Percentiles rank a stretch among this genome's conserved stretches.
Evolutionary conservation across 64 coral and sea anemone species (phyloP).

Genomic region (Montipora efflorescens): DNA sequence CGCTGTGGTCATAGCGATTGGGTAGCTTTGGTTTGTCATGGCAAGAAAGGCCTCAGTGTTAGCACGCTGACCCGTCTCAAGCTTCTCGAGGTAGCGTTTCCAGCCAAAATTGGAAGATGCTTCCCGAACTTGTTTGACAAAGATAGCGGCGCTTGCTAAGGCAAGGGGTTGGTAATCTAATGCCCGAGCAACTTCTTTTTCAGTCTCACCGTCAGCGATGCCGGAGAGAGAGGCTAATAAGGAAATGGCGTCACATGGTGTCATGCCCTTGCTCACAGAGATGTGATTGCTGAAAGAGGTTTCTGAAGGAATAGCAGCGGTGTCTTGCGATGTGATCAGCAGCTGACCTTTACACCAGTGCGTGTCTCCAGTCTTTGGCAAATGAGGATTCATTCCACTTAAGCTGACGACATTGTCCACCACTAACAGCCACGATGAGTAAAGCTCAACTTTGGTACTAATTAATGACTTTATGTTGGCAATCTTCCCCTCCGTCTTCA

Average conservation of each 20-base stretch:
- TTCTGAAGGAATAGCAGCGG: slow-evolving; percentile 9
- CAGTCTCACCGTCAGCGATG: neutral
- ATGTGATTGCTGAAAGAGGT: neutral
- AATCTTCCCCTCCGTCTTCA: slow-evolving; percentile 48
- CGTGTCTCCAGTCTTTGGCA: slow-evolving; percentile 43
- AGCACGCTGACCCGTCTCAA: neutral
- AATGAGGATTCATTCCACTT: neutral
- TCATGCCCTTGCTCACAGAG: slow-evolving; percentile 49
- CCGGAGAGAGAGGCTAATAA: slow-evolving; percentile 30
- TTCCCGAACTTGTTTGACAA: neutral
- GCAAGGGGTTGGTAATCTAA: slow-evolving; percentile 61
- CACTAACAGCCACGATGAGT: slow-evolving; percentile 66
- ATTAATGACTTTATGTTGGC: slow-evolving; percentile 3
- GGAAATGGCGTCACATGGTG: neutral
- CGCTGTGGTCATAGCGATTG: slow-evolving; percentile 4
- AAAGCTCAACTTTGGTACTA: neutral
- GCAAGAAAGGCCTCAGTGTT: neutral
- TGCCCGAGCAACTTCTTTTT: slow-evolving; percentile 9
- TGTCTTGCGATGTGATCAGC: slow-evolving; percentile 69
- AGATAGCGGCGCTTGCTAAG: slow-evolving; percentile 37
- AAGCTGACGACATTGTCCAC: slow-evolving; percentile 58
- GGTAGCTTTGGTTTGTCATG: neutral
- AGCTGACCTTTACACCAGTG: slow-evolving; percentile 55
- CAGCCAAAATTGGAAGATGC: neutral
- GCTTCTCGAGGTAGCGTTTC: neutral